Percentiles rank a stretch among this genome's conserved stretches.
phyloP scores from a whole-genome alignment of 1,140 invertebrate genomes.

The Aplysia californica region DNA sequence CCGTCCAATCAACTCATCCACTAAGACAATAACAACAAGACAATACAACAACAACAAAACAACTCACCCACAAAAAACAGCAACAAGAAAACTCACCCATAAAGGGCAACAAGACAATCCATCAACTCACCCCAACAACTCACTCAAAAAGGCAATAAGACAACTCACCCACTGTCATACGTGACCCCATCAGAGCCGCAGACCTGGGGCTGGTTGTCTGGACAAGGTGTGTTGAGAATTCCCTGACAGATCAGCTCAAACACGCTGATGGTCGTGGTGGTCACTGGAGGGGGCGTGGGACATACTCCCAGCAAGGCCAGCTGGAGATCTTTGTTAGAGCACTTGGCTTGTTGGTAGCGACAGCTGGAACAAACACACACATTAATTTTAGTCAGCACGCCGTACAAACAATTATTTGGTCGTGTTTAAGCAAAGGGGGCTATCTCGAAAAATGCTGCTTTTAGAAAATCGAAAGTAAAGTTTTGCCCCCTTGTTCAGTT shows the following conservation, averaged over 20 bases:
- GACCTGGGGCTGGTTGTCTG: neutral
- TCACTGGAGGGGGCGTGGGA: neutral
- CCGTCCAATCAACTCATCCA: no score
- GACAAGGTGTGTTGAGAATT: neutral
- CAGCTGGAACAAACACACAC: no score
- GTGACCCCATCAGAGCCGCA: neutral
- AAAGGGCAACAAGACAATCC: no score
- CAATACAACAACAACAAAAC: no score
- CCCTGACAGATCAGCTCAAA: conserved; percentile 1
- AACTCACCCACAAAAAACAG: no score
- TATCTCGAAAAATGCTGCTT: neutral
- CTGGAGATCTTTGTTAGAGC: neutral
- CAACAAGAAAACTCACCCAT: no score
- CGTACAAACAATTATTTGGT: no score
- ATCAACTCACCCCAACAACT: no score
- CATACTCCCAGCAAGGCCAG: neutral
- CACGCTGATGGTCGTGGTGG: neutral
- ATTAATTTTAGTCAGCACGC: no score
- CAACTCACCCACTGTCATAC: neutral
- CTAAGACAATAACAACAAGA: no score
- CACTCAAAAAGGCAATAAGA: no score
- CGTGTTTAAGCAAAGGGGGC: neutral
- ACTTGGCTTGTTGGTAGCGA: neutral
- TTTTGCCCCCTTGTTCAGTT: neutral
- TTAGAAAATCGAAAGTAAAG: neutral